Evolutionary conservation across 2,113 vertebrate species (phyloP).

Genomic region (Cyanoramphus novaezelandiae): DNA sequence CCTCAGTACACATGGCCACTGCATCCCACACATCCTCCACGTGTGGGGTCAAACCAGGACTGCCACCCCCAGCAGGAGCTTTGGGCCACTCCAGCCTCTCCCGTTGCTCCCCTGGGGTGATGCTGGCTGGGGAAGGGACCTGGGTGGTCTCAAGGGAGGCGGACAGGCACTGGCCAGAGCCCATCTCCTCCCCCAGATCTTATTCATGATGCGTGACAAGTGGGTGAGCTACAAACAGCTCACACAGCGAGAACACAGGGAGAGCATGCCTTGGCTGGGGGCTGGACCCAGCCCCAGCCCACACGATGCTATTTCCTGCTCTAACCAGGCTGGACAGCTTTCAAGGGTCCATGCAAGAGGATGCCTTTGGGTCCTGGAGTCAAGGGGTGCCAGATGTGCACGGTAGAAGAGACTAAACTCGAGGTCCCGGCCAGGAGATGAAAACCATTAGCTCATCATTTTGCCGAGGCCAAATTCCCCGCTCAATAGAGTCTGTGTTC

Average conservation of each 20-base stretch:
- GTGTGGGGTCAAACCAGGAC: background rate
- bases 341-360: background rate
- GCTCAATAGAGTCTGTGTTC: background rate
- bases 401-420: background rate
- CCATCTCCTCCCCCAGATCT: background rate
- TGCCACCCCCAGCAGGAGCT: background rate
- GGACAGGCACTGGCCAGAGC: background rate
- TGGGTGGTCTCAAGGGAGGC: background rate
- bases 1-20: background rate
- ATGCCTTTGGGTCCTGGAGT: background rate
- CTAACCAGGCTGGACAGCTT: background rate
- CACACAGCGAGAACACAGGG: background rate
- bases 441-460: background rate
- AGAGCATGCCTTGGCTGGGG: fast-evolving
- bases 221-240: background rate
- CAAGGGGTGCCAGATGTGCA: background rate
- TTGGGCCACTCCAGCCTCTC: background rate
- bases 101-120: background rate
- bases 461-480: background rate
- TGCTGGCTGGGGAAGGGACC: background rate
- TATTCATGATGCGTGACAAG: background rate
- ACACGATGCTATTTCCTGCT: background rate
- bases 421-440: background rate
- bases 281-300: background rate
- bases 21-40: background rate